Evolutionary conservation across 2,113 vertebrate genomes (phyloP).

Genomic region (Lycaon pictus): DNA sequence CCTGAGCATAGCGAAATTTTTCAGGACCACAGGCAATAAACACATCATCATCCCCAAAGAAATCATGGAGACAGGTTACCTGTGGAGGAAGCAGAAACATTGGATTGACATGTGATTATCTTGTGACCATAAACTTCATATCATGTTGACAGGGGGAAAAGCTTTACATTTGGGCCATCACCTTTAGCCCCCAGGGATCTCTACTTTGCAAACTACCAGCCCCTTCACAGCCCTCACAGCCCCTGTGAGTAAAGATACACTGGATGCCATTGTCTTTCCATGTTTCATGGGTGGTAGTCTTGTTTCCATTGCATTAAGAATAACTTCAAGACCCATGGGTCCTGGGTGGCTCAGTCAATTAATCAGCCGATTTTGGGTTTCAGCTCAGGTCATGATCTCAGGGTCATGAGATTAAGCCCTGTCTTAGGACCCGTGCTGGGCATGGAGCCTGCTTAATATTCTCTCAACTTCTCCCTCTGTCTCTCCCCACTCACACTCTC

Average conservation of each 20-base stretch:
- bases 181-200: background rate
- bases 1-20: slow-evolving; percentile 98
- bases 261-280: background rate
- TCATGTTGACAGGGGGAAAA: background rate
- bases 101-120: background rate
- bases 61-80: slow-evolving; percentile 99
- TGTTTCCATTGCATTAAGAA: slow-evolving; percentile 23
- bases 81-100: slow-evolving; percentile 85
- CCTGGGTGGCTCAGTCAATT: background rate
- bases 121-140: slow-evolving; percentile 30
- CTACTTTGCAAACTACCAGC: slow-evolving; percentile 11
- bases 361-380: background rate
- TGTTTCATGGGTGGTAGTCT: background rate
- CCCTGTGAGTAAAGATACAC: background rate
- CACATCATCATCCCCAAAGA: slow-evolving; percentile 98
- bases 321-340: background rate
- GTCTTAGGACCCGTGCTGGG: background rate
- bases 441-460: background rate
- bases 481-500: background rate
- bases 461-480: background rate
- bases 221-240: background rate
- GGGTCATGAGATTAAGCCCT: background rate
- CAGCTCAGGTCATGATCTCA: background rate
- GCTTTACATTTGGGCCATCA: background rate
- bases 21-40: slow-evolving; percentile 99